Evolutionary conservation across 1,140 invertebrate genomes (phyloP).

Genomic region (Helicoverpa armigera): DNA sequence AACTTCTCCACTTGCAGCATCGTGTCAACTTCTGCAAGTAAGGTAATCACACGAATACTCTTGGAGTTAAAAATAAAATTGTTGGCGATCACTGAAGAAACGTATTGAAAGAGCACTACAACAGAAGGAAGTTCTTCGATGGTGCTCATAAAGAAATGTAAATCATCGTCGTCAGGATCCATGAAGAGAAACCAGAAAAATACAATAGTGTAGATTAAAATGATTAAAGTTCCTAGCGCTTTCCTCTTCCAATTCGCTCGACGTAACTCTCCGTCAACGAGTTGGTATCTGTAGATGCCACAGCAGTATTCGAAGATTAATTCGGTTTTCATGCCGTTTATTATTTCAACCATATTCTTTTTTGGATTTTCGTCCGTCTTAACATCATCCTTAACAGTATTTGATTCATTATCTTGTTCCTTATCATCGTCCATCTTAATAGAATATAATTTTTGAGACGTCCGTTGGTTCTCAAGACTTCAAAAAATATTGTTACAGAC

Average conservation of each 20-base stretch:
- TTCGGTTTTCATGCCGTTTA: conserved; percentile 2
- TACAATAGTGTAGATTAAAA: conserved; percentile 25
- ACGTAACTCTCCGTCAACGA: conserved; percentile 5
- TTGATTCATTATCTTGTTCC: conserved; percentile 1
- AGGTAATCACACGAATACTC: conserved; percentile 60
- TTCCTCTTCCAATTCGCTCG: conserved; percentile 26
- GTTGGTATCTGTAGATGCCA: conserved; percentile 9
- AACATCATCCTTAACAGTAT: background rate
- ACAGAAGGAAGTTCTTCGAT: conserved; percentile 61
- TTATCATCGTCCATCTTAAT: conserved; percentile 6
- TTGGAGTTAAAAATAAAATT: conserved; percentile 28
- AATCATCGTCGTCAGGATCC: background rate
- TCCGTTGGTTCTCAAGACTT: background rate
- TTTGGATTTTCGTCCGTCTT: background rate
- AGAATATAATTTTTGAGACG: background rate
- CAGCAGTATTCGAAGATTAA: conserved; percentile 9
- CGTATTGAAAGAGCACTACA: conserved; percentile 62
- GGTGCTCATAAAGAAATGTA: conserved; percentile 37
- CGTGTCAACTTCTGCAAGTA: conserved; percentile 60
- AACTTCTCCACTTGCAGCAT: conserved; percentile 58
- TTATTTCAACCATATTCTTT: background rate
- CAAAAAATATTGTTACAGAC: background rate
- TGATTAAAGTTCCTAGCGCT: conserved; percentile 41
- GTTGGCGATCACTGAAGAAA: conserved; percentile 51
- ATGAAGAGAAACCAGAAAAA: conserved; percentile 44